phyloP scores from a whole-genome alignment of 1,140 invertebrate species.

The Drosophila lacertosa region DNA sequence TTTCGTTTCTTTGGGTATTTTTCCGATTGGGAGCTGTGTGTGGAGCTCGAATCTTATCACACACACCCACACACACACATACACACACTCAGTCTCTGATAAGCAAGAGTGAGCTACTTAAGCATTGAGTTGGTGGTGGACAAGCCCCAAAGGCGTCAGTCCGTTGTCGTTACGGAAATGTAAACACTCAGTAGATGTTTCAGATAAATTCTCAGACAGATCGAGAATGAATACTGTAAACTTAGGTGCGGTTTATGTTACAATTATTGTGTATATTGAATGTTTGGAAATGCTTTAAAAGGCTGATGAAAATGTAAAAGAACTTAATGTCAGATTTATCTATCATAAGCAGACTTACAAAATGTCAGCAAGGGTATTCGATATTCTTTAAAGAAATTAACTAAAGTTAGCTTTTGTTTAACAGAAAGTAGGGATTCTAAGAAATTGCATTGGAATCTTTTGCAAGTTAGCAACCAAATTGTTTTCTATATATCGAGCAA shows the following conservation, averaged over 20 bases:
- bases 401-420: too few relatives aligned
- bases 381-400: too few relatives aligned
- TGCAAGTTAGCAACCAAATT: too few relatives aligned
- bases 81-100: constrained; percentile 17
- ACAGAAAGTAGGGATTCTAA: too few relatives aligned
- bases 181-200: constrained; percentile 14
- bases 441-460: too few relatives aligned
- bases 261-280: constrained; percentile 1
- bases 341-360: not conserved
- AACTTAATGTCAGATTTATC: not conserved
- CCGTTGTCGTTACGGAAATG: constrained; percentile 25
- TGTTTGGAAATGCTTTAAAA: not conserved
- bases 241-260: constrained; percentile 30
- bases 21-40: constrained; percentile 5
- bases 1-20: not conserved
- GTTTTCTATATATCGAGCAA: too few relatives aligned
- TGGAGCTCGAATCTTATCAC: constrained; percentile 41
- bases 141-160: not conserved
- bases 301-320: not conserved
- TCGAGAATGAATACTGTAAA: constrained; percentile 12
- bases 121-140: constrained; percentile 21
- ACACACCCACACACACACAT: too few relatives aligned
- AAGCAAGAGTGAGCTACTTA: constrained; percentile 26
- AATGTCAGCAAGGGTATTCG: too few relatives aligned
- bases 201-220: constrained; percentile 18